These are phyloP conservation scores for Apogon talboti DNA, from an alignment of 2,797 vertebrate species.

Conservation along the genomic window DNA sequence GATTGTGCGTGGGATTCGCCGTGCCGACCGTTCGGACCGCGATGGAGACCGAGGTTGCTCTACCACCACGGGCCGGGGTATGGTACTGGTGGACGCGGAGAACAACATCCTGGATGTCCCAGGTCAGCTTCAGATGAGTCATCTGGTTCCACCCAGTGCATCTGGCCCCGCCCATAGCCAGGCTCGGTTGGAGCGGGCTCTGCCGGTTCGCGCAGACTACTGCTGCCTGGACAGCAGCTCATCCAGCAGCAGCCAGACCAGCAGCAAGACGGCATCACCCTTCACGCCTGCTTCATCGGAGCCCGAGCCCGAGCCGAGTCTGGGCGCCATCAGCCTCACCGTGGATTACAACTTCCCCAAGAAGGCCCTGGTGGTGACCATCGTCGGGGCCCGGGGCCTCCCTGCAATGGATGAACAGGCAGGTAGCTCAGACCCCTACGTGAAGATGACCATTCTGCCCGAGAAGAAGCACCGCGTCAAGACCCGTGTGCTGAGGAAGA, in stretches of 20 bases:
- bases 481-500: conserved; percentile 95
- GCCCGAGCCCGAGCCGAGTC: conserved; percentile 69
- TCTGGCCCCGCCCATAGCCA: background rate
- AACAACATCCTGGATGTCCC: conserved; percentile 77
- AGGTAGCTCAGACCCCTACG: conserved; percentile 92
- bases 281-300: conserved; percentile 86
- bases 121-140: conserved; percentile 79
- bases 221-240: conserved; percentile 89
- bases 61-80: conserved; percentile 37
- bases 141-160: conserved; percentile 65
- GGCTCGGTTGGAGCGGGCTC: conserved; percentile 76
- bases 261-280: conserved; percentile 88
- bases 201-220: conserved; percentile 88
- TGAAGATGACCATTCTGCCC: conserved; percentile 97
- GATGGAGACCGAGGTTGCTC: conserved; percentile 42
- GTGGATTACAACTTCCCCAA: conserved; percentile 99
- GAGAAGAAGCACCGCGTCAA: conserved; percentile 97
- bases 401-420: conserved; percentile 92
- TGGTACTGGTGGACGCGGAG: conserved; percentile 81
- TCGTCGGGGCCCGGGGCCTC: conserved; percentile 91
- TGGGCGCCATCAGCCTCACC: conserved; percentile 90
- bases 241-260: conserved; percentile 82
- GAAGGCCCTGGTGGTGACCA: conserved; percentile 95
- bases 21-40: conserved; percentile 50
- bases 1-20: conserved; percentile 83